Base-by-base conservation (phyloP, 2,113 vertebrate genomes). In the Ursus arctos region DNA sequence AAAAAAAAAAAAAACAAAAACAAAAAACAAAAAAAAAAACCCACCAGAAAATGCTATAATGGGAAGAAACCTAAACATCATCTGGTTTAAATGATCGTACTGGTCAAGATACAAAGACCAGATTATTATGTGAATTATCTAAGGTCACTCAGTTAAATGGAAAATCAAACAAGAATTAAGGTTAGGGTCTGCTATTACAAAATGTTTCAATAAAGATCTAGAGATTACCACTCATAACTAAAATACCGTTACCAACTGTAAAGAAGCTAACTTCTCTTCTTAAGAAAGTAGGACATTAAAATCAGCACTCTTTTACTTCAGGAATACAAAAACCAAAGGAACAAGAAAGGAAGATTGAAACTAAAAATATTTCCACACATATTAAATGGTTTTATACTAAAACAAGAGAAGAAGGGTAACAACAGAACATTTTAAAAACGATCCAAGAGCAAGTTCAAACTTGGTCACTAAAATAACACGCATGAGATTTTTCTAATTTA, bases 401-500 rank as follows among this genome's bases (percentile, higher is more conserved):
- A 94, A 67, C 43, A 87, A 49, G 8, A 83, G 15, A 86, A 93
- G 95, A 92, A 33, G 7, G 47, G 0, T 74, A 91, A 67, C 1
- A 69, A 19, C 13, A 94, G n/a, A 69, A 80, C 8, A 69, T 79
- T 85, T 63, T 14, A 53, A 88, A 97, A 95, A 88, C 28, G 33
- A 84, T 47, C 72, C 81, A 95, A 72, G 18, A 47, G 21, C 85
- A 97, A 96, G 65, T 94, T 96, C 24, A 97, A 89, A 96, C 83
- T 10, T 94, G 59, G 36, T 77, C 33, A 93, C 61, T 95, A 89
- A 96, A 89, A 77, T 81, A 92, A 21, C 57, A 21, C 24, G 19
- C n/a, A 93, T 49, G 74, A 95, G 28, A 81, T 57, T 97, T 74
- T 81, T 26, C 63, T 94, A 63, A 95, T 76, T 96, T 61, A 93